Evolutionary conservation across 2,113 vertebrate species (phyloP), one percentile per base, ranked within the genome.

Genomic region (Strix uralensis): DNA sequence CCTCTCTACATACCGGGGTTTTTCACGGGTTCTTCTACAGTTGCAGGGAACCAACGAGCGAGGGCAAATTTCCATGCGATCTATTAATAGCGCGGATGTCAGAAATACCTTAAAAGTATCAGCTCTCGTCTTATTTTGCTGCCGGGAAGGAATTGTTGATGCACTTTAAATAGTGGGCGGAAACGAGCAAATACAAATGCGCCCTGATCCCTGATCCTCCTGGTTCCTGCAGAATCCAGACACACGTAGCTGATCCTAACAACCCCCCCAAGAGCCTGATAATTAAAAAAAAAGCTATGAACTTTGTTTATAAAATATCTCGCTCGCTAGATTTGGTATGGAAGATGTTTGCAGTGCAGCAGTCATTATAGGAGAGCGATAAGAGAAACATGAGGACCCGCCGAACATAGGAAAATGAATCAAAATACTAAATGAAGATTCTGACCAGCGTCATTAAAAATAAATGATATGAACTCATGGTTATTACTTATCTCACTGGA

Each of bases 401-500:
- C 67, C 3, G 20, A 40, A 81, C 38, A 0, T 6, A 38, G 80
- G 22, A 38, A 90, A 95, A 94, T 91, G 87, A 97, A 95, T 95
- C 91, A 77, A 96, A 95, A 96, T 86, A 40, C 55, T 90, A 92
- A 95, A 93, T 58, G 91, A 96, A 78, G 93, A 3, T 69, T 89
- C 94, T 86, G 92, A 74, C 42, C 57, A 23, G 92, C 26, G 3
- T 84, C 95, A 81, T 97, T 72, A 97, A 96, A 95, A 94, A 96
- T 83, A 70, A 49, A 94, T 95, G 94, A 77, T 42, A 89, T 92
- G 96, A 94, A 91, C 94, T 97, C 94, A 89, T 91, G 91, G 81
- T 96, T 87, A 97, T 97, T 92, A 96, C 86, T 95, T 81, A 49
- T 87, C 94, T 89, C 57, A 4, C 86, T 97, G 87, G 95, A 97